phyloP scores from a whole-genome alignment of 2,888 invertebrate genomes.

The Chrysina gloriosa region DNA sequence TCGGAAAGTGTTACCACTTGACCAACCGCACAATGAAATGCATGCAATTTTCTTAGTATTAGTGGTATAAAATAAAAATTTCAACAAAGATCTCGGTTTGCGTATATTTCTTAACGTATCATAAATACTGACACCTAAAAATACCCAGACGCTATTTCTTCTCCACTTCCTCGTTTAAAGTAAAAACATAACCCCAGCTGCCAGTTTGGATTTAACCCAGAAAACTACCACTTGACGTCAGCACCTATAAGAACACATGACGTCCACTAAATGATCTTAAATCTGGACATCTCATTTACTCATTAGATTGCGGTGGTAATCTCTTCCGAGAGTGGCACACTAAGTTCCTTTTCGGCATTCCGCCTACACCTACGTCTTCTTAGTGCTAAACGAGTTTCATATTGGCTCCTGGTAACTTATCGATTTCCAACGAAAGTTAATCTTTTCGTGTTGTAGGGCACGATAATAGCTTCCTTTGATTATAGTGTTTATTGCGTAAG shows the following conservation, averaged over 20 bases:
- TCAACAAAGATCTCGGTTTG: no score
- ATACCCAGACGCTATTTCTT: background rate
- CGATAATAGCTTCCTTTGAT: background rate
- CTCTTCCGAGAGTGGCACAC: background rate
- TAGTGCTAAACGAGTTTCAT: background rate
- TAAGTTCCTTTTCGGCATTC: constrained; percentile 3
- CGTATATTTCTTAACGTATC: no score
- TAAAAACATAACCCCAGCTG: background rate
- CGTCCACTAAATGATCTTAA: background rate
- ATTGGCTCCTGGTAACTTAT: background rate
- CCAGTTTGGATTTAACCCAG: background rate
- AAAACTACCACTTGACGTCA: background rate
- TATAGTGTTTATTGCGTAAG: background rate
- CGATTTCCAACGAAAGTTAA: background rate
- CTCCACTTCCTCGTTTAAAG: background rate
- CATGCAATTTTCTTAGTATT: no score
- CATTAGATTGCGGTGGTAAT: constrained; percentile 11
- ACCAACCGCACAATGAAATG: no score
- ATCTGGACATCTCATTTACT: constrained; percentile 21
- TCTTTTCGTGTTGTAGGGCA: background rate
- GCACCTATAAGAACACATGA: background rate
- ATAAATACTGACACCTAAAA: no score
- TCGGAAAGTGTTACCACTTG: no score
- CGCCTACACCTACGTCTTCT: background rate
- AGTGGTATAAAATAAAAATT: no score